These are phyloP conservation scores for Xylocampa areola DNA, from an alignment of 2,888 invertebrate species.

Conservation along the genomic window DNA sequence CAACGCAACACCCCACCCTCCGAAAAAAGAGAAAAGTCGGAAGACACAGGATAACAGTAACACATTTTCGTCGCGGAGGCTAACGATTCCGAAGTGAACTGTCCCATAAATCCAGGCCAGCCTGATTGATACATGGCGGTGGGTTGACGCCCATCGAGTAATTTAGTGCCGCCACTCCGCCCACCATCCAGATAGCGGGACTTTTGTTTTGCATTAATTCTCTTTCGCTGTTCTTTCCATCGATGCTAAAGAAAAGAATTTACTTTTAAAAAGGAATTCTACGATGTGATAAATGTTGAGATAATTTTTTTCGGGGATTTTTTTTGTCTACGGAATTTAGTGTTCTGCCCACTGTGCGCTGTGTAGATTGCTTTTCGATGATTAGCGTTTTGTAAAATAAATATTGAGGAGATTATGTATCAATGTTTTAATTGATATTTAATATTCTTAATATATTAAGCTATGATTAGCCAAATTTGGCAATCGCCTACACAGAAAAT, in stretches of 20 bases:
- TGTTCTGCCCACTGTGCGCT: slow-evolving; percentile 50
- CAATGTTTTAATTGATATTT: slow-evolving; percentile 28
- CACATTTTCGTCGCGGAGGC: slow-evolving; percentile 88
- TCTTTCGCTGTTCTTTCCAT: slow-evolving; percentile 74
- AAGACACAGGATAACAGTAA: slow-evolving; percentile 84
- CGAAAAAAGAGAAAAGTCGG: slow-evolving; percentile 67
- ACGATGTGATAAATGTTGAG: slow-evolving; percentile 61
- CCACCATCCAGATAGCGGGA: slow-evolving; percentile 89
- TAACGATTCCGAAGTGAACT: slow-evolving; percentile 89
- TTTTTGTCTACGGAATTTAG: slow-evolving; percentile 46
- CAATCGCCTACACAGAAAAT: not conserved
- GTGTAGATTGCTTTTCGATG: slow-evolving; percentile 42
- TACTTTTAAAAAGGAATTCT: slow-evolving; percentile 62
- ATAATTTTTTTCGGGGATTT: slow-evolving; percentile 50
- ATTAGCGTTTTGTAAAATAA: slow-evolving; percentile 29
- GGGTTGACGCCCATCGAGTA: slow-evolving; percentile 91
- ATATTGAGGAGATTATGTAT: slow-evolving; percentile 15
- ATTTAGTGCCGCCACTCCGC: slow-evolving; percentile 91
- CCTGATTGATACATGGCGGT: slow-evolving; percentile 90
- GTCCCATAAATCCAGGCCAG: slow-evolving; percentile 86
- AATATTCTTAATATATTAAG: slow-evolving; percentile 6
- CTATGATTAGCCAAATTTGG: not conserved
- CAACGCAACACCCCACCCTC: slow-evolving; percentile 44
- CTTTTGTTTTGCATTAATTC: slow-evolving; percentile 90
- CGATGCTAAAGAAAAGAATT: slow-evolving; percentile 65